A percentile compares a stretch with the other conserved stretches of the same genome.
These are phyloP conservation scores for Sandelia bainsii DNA, from an alignment of 2,797 vertebrate species.

Conservation along the genomic window DNA sequence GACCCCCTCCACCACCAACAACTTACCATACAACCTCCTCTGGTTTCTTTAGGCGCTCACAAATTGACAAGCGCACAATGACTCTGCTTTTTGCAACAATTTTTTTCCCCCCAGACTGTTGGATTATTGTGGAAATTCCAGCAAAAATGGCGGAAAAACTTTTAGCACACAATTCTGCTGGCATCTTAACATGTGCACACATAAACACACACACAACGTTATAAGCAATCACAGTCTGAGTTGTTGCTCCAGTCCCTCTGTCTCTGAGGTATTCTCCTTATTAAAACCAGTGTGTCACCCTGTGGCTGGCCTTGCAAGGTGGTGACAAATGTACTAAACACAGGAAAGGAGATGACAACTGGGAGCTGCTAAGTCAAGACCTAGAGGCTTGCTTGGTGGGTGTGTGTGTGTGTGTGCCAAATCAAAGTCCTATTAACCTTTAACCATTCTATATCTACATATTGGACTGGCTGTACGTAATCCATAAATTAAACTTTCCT, in stretches of 20 bases:
- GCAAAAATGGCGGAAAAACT: neutral
- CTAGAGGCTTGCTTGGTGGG: slow-evolving; percentile 26
- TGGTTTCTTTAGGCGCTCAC: slow-evolving; percentile 37
- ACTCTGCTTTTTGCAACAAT: slow-evolving; percentile 37
- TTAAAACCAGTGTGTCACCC: slow-evolving; percentile 36
- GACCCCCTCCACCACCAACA: neutral
- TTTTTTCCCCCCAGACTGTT: slow-evolving; percentile 9
- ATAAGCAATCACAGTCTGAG: neutral
- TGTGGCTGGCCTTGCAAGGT: slow-evolving; percentile 10
- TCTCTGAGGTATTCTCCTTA: slow-evolving; percentile 42
- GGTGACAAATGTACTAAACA: slow-evolving; percentile 54
- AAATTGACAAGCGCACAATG: slow-evolving; percentile 62
- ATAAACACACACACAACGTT: no score
- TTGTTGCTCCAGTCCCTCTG: neutral
- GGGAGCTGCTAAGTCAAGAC: slow-evolving; percentile 34
- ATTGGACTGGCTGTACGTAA: no score
- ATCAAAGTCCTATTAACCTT: no score
- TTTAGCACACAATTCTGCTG: neutral
- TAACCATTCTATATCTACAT: no score
- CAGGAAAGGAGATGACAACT: slow-evolving; percentile 47
- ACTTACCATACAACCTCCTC: slow-evolving; percentile 7
- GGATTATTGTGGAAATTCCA: slow-evolving; percentile 13
- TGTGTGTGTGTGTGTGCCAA: slow-evolving; percentile 4
- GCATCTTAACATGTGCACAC: neutral
- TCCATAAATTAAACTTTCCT: no score